phyloP scores from a whole-genome alignment of 2,113 vertebrate species.

The Dinomys branickii region DNA sequence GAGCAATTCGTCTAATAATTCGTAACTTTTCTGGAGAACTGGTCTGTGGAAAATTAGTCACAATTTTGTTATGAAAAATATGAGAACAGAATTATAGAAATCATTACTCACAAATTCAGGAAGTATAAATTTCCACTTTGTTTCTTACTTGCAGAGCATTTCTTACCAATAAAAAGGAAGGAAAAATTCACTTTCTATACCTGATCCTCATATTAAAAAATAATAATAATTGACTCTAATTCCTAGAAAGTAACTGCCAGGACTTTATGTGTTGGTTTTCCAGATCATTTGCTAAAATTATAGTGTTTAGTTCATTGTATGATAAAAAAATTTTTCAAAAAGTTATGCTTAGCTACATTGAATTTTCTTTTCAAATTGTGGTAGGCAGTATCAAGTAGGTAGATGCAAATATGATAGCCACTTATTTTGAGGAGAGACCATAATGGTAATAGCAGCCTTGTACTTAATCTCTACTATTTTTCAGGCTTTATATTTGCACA shows the following conservation, averaged over 20 bases:
- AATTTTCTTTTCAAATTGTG: background rate
- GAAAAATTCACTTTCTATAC: background rate
- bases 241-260: background rate
- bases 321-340: background rate
- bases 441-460: background rate
- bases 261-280: background rate
- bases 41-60: background rate
- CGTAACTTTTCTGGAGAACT: conserved; percentile 16
- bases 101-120: background rate
- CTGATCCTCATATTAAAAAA: background rate
- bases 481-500: background rate
- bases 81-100: conserved; percentile 19
- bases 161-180: background rate
- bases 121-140: background rate
- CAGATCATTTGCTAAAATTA: background rate
- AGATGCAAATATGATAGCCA: background rate
- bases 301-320: background rate
- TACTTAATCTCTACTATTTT: background rate
- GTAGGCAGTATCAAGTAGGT: background rate
- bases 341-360: background rate
- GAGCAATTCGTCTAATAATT: background rate
- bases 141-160: background rate
- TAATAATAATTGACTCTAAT: background rate
- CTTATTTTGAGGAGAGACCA: background rate
- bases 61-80: conserved; percentile 3